Evolutionary conservation across 1,140 invertebrate genomes (phyloP).

Genomic region (Calycopis cecrops): DNA sequence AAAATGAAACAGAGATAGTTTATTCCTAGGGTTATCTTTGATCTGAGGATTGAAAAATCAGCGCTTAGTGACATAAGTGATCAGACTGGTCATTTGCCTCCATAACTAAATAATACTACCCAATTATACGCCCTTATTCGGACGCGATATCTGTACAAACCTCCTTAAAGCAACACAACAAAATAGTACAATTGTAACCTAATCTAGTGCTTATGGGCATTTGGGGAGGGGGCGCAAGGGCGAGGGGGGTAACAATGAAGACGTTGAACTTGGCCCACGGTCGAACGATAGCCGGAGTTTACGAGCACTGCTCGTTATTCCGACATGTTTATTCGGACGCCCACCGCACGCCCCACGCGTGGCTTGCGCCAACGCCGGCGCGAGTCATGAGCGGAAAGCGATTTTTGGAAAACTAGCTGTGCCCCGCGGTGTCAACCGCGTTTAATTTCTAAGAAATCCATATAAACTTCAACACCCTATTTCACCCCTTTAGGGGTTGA

Average conservation of each 20-base stretch:
- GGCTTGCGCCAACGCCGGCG: constrained; percentile 42
- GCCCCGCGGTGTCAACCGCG: too few species aligned
- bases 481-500: too few species aligned
- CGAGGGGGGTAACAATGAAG: constrained; percentile 39
- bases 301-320: constrained; percentile 46
- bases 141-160: too few species aligned
- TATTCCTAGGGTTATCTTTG: too few species aligned
- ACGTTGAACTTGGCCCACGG: constrained; percentile 43
- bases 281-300: constrained; percentile 34
- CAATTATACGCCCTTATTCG: too few species aligned
- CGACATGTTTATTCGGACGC: constrained; percentile 64
- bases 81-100: too few species aligned
- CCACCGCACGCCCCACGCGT: constrained; percentile 52
- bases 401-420: not conserved
- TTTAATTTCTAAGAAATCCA: too few species aligned
- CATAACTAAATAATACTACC: too few species aligned
- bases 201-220: constrained; percentile 23
- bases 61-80: too few species aligned
- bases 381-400: constrained; percentile 27
- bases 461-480: too few species aligned
- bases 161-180: not conserved
- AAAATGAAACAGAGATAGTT: too few species aligned
- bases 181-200: constrained; percentile 9
- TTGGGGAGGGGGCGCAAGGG: constrained; percentile 10
- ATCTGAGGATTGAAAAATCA: too few species aligned